Percentiles rank a stretch among this genome's conserved stretches.
Evolutionary conservation across 2,113 vertebrate genomes (phyloP).

Genomic region (Mus pahari): DNA sequence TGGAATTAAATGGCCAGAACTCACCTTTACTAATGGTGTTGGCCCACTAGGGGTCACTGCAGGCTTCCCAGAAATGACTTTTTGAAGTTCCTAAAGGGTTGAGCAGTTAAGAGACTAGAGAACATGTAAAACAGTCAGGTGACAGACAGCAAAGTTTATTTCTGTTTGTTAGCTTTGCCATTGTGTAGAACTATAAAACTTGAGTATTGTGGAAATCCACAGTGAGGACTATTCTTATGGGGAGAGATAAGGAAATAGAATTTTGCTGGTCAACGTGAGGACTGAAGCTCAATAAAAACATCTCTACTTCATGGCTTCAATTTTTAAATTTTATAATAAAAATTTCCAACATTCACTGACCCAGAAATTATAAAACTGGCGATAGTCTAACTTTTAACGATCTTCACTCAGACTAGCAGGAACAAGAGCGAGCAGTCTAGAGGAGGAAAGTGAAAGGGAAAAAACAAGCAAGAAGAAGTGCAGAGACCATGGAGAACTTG

Average conservation of each 20-base stretch:
- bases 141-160: not conserved
- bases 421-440: not conserved
- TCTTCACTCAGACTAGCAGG: not conserved
- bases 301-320: not conserved
- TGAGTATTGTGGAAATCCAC: not conserved
- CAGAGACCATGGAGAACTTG: not conserved
- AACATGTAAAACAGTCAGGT: not conserved
- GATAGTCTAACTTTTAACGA: not conserved
- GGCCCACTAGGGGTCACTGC: slow-evolving; percentile 7
- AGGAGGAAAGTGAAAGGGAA: not conserved
- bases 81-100: not conserved
- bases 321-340: not conserved
- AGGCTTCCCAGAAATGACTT: not conserved
- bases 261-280: not conserved
- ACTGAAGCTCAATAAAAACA: not conserved
- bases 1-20: no score
- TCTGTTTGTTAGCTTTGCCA: not conserved
- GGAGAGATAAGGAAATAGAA: not conserved
- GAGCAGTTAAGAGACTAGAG: not conserved
- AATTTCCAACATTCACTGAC: not conserved
- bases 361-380: not conserved
- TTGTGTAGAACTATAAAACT: not conserved
- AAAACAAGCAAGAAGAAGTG: not conserved
- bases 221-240: not conserved
- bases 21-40: not conserved